Base-by-base conservation (phyloP, 2,888 invertebrate species). In the Heteropelma amictum region DNA sequence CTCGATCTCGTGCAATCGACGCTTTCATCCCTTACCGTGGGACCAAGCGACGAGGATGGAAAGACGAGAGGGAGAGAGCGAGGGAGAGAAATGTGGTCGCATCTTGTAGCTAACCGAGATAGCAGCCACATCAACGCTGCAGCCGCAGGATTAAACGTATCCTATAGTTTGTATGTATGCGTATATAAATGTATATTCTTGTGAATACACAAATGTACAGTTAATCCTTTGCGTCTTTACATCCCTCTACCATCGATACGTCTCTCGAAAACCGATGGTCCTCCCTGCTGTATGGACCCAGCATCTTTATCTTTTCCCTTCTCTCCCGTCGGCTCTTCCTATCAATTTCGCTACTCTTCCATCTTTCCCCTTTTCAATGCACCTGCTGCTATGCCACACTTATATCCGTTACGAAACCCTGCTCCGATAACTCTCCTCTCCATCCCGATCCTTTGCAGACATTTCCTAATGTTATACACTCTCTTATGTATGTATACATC, bases 81-180 rank as follows among this genome's bases (percentile, higher is more conserved):
- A 38, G 17, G 21, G 14, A 12, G 12, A 8, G 23, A 38, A 12
- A 54, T 56, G 33, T 49, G 35, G 65, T 30, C 47, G 64, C 54
- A 70, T 70, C 61, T 70, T 40, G 72, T 72, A 76, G 58, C 58
- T 73, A 76, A 72, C 63, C 69, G 68, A 51, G 53, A 54, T 51
- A 35, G 58, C 65, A 68, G 49, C 76, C 71, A 67, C 61, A 71
- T 68, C 67, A 71, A 58, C 67, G 75, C 67, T 58, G 51, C 67
- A 75, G 71, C 75, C 75, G 28, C 75, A 75, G 63, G 71, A 75
- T 75, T 75, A 75, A 71, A 75, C 67, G 75, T 73, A 58, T 35
- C 45, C 72, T 40, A 56, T 51, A 56, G 35, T 47, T 35, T 38
- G 5, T 19, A 58, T 28, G 40, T n/a, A 58, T 33, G 30, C 21